Conservation (phyloP, 2,888 invertebrate genomes). For the Parasteatoda lunata region DNA sequence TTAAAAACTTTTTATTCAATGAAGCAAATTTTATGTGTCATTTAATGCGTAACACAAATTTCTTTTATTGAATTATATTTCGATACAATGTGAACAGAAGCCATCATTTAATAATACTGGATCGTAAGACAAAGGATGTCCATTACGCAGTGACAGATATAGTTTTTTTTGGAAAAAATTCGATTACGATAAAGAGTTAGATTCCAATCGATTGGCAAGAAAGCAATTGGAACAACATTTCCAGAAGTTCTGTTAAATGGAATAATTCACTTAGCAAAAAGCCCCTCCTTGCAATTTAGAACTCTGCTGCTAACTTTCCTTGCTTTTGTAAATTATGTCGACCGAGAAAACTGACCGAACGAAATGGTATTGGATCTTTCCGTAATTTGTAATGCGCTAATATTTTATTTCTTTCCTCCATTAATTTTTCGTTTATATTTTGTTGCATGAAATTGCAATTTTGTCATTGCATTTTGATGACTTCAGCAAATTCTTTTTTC, state of each 20-base stretch:
- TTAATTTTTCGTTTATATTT: no score
- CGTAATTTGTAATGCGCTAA: background rate
- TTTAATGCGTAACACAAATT: no score
- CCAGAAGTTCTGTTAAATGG: background rate
- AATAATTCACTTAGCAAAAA: background rate
- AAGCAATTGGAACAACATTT: background rate
- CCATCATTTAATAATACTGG: background rate
- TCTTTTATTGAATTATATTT: background rate
- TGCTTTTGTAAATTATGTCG: background rate
- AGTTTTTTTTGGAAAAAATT: background rate
- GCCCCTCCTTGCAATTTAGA: background rate
- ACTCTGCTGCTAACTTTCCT: background rate
- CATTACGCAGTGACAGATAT: background rate
- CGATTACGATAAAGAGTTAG: background rate
- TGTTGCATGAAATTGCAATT: no score
- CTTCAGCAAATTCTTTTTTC: no score
- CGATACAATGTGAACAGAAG: background rate
- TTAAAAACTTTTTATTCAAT: no score
- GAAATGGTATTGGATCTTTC: background rate
- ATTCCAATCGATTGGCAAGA: background rate
- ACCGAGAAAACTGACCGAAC: background rate
- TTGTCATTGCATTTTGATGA: no score
- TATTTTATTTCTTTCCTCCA: background rate
- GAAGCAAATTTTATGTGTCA: no score
- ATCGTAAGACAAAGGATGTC: background rate